A percentile compares a stretch with the other conserved stretches of the same genome.
Conservation (phyloP, 2,888 invertebrate genomes). For the Therioaphis trifolii region DNA sequence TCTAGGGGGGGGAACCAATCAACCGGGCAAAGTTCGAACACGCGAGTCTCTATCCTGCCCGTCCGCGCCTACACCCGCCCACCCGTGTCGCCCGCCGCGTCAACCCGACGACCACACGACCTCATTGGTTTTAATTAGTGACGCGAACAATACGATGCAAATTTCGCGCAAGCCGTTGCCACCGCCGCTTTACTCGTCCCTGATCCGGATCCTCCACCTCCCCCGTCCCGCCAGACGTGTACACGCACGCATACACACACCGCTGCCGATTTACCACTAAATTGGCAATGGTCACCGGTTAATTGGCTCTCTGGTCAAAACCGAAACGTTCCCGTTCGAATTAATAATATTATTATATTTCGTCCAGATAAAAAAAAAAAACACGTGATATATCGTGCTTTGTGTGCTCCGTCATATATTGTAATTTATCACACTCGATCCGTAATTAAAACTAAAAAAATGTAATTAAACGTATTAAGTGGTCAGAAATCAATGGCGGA, state of each 20-base stretch:
- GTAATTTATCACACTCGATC: too few relatives aligned
- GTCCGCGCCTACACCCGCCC: neutral
- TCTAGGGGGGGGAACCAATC: constrained; percentile 56
- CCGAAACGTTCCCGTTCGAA: neutral
- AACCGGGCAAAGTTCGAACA: constrained; percentile 49
- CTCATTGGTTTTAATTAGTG: constrained; percentile 56
- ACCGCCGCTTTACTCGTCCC: neutral
- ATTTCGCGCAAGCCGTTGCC: constrained; percentile 42
- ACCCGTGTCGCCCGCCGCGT: neutral
- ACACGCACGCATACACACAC: too few relatives aligned
- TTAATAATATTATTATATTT: constrained; percentile 4
- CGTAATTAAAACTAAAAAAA: too few relatives aligned
- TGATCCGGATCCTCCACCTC: neutral
- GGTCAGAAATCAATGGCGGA: too few relatives aligned
- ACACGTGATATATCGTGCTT: neutral
- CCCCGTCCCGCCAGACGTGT: too few relatives aligned
- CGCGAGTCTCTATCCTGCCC: neutral
- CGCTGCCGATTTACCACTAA: constrained; percentile 44
- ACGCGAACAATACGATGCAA: constrained; percentile 52
- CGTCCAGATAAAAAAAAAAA: neutral
- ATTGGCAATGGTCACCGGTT: constrained; percentile 44
- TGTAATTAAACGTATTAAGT: too few relatives aligned
- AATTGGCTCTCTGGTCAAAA: constrained; percentile 12
- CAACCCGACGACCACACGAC: constrained; percentile 29
- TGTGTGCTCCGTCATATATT: too few relatives aligned